A percentile compares a stretch with the other conserved stretches of the same genome.
Evolutionary conservation across 2,888 invertebrate genomes (phyloP).

Genomic region (Azorinus chamasolen): DNA sequence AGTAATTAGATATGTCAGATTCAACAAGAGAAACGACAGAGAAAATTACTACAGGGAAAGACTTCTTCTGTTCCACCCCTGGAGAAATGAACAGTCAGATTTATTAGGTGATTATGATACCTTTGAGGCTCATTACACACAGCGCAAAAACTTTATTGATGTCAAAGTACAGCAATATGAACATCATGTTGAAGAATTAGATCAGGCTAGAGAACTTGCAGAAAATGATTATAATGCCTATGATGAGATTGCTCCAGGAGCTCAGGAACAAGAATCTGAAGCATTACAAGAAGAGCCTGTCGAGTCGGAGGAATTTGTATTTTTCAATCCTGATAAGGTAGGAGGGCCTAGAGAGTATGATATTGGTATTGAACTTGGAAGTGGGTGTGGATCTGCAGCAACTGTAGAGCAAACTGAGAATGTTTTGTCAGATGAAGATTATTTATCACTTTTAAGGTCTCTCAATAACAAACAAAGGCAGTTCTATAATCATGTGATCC

Average conservation of each 20-base stretch:
- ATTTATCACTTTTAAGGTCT: not conserved
- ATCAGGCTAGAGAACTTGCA: slow-evolving; percentile 37
- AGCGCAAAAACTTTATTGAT: slow-evolving; percentile 20
- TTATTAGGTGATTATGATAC: slow-evolving; percentile 30
- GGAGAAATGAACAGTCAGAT: slow-evolving; percentile 54
- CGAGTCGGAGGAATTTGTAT: slow-evolving; percentile 49
- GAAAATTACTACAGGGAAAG: slow-evolving; percentile 45
- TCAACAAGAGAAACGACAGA: slow-evolving; percentile 41
- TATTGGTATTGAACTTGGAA: slow-evolving; percentile 52
- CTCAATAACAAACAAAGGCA: slow-evolving; percentile 3
- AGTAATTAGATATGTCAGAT: slow-evolving; percentile 46
- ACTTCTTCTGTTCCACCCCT: slow-evolving; percentile 43
- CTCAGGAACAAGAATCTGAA: slow-evolving; percentile 42
- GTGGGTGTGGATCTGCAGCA: slow-evolving; percentile 2
- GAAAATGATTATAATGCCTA: slow-evolving; percentile 41
- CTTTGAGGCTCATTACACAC: slow-evolving; percentile 39
- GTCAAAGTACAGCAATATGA: slow-evolving; percentile 43
- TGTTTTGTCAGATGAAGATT: slow-evolving; percentile 1
- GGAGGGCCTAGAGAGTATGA: slow-evolving; percentile 50
- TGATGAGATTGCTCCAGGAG: slow-evolving; percentile 46
- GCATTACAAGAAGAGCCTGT: slow-evolving; percentile 34
- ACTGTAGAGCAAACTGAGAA: slow-evolving; percentile 8
- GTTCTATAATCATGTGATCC: slow-evolving; percentile 16
- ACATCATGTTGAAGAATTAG: slow-evolving; percentile 49
- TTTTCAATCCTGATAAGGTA: slow-evolving; percentile 47